Base-by-base conservation (phyloP, 92 coral and sea anemone genomes). In the Paramuricea clavata region DNA sequence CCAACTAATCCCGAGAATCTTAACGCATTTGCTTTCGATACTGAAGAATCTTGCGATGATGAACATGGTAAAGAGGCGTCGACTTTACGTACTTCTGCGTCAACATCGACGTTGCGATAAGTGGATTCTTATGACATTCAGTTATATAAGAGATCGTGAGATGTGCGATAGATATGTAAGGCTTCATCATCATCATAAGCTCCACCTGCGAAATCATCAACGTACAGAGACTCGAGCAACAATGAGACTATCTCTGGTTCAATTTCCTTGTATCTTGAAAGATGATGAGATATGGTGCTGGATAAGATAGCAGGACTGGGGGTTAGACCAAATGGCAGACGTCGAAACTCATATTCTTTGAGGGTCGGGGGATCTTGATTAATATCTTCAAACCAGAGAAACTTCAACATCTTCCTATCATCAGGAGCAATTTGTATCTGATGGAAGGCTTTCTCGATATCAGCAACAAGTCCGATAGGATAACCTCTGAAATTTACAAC, bases 141-240 rank as follows among this genome's bases (percentile, higher is more conserved):
- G n/a, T n/a, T n/a, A n/a, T n/a, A n/a, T n/a, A n/a, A n/a, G n/a
- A n/a, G n/a, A n/a, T n/a, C n/a, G n/a, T n/a, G n/a, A n/a, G n/a
- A n/a, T n/a, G n/a, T n/a, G n/a, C 23, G 26, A 34, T 70, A 34
- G 12, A 70, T 9, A 30, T 31, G 8, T 6, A 70, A 70, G 8
- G 44, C 28, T 70, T 70, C 44, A 1, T 13, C 2, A 70, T 70
- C 50, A 30, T 13, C 23, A 5, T 4, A 31, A 10, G 76, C 76
- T 9, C 76, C 76, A 13, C 76, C 25, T 1, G 76, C 76, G 17
- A 70, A 70, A 70, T 70, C 47, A 70, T 70, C 76, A 70, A 70
- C 76, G 6, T 70, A 70, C 47, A 70, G 6, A 2, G 27, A 70
- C 9, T 70, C 23, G 12, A 5, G 12, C 22, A 70, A 22, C 23